A percentile compares a stretch with the other conserved stretches of the same genome.
These are phyloP conservation scores for Pachycephala philippinensis DNA, from an alignment of 2,113 vertebrate genomes.

Conservation along the genomic window DNA sequence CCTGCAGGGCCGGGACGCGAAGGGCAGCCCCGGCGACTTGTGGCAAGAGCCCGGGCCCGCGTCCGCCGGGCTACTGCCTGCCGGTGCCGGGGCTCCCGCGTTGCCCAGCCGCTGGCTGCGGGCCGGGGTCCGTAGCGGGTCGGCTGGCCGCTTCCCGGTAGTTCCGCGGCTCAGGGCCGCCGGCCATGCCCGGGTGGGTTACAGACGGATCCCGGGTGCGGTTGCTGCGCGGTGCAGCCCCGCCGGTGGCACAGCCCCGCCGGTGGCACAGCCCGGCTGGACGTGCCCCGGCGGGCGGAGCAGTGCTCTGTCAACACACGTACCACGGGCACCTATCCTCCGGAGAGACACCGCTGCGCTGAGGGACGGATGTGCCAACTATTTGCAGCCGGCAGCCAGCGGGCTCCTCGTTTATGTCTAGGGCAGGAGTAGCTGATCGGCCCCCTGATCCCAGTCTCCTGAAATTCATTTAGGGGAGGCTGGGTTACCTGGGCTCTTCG, in stretches of 20 bases:
- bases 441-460: too few relatives aligned
- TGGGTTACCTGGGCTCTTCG: too few relatives aligned
- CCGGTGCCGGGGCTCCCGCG: not conserved
- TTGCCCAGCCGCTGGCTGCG: not conserved
- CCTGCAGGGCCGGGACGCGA: not conserved
- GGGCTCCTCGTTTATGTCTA: accelerated
- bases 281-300: not conserved
- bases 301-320: not conserved
- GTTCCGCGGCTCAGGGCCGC: not conserved
- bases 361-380: accelerated
- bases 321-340: not conserved
- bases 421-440: not conserved
- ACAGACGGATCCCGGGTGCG: not conserved
- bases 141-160: not conserved
- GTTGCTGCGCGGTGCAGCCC: not conserved
- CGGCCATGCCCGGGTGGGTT: not conserved
- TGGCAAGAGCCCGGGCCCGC: not conserved
- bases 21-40: not conserved
- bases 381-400: accelerated
- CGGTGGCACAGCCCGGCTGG: not conserved
- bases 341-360: not conserved
- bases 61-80: not conserved
- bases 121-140: not conserved
- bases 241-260: not conserved
- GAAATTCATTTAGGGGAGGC: not conserved